Conservation (phyloP, 2,888 invertebrate genomes). For the Tillus elongatus region DNA sequence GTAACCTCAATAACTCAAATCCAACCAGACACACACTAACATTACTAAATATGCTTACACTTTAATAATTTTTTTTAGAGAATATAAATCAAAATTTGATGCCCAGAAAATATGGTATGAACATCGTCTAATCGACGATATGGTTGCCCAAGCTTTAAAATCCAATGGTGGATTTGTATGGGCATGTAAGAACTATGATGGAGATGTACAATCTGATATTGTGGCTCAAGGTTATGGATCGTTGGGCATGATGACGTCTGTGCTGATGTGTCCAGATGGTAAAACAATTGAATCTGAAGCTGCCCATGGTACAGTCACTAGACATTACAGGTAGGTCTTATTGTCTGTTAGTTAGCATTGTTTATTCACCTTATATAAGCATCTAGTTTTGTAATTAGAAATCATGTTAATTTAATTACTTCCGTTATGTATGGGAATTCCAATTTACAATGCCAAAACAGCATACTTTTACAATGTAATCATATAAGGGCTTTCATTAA, state of each 20-base stretch:
- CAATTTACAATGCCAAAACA: too few relatives aligned
- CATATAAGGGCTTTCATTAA: too few relatives aligned
- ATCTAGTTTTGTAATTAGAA: too few relatives aligned
- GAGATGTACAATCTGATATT: constrained; percentile 84
- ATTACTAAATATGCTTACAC: too few relatives aligned
- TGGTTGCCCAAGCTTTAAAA: constrained; percentile 81
- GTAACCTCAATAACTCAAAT: too few relatives aligned
- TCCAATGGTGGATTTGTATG: constrained; percentile 81
- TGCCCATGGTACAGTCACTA: constrained; percentile 85
- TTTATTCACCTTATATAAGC: too few relatives aligned
- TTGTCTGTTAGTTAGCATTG: too few relatives aligned
- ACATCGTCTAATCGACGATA: constrained; percentile 84
- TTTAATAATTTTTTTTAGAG: constrained; percentile 38
- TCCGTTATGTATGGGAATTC: too few relatives aligned
- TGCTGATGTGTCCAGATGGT: constrained; percentile 79
- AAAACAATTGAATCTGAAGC: constrained; percentile 86
- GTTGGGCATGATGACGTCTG: constrained; percentile 84
- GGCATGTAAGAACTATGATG: constrained; percentile 91
- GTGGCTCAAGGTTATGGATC: constrained; percentile 75
- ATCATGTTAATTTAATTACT: too few relatives aligned
- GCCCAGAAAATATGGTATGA: constrained; percentile 80
- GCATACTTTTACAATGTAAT: too few relatives aligned
- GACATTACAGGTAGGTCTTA: constrained; percentile 68
- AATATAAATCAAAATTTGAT: constrained; percentile 68
- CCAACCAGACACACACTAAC: too few relatives aligned